Percentiles rank a stretch among this genome's conserved stretches.
These are phyloP conservation scores for Beroe forskalii DNA, from an alignment of 37 sponge, comb jelly and placozoan genomes.

Conservation along the genomic window DNA sequence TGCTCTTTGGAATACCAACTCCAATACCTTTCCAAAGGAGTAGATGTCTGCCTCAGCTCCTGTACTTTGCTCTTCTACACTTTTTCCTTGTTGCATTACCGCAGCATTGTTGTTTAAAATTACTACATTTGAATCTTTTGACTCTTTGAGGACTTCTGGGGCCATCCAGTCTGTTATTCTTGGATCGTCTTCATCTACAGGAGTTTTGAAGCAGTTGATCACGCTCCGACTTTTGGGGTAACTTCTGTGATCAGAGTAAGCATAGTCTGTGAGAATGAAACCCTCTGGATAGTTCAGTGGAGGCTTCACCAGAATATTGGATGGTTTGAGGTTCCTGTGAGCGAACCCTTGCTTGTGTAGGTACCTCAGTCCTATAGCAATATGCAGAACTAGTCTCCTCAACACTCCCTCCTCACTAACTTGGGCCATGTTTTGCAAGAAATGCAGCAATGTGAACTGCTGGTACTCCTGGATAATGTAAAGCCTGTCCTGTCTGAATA, in stretches of 20 bases:
- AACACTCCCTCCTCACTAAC: neutral
- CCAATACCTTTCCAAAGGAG: neutral
- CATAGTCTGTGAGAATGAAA: neutral
- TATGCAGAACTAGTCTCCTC: neutral
- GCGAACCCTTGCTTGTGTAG: neutral
- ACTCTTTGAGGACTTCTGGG: neutral
- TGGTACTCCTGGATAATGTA: neutral
- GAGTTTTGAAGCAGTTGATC: neutral
- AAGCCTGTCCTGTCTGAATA: neutral
- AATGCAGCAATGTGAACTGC: neutral
- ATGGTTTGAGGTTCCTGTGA: slow-evolving; percentile 18
- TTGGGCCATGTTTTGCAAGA: neutral
- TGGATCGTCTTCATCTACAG: neutral
- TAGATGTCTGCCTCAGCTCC: slow-evolving; percentile 5
- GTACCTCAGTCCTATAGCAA: neutral
- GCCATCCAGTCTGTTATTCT: neutral
- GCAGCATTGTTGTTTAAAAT: too few species aligned
- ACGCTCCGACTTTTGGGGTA: neutral
- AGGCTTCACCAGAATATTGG: slow-evolving; percentile 14
- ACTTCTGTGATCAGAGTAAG: neutral
- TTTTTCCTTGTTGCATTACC: too few species aligned
- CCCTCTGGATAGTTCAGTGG: neutral
- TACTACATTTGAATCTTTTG: neutral
- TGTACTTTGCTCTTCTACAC: too few species aligned
- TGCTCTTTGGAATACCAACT: neutral